Conservation (phyloP, 2,888 invertebrate genomes). For the Heliconius hortense region DNA sequence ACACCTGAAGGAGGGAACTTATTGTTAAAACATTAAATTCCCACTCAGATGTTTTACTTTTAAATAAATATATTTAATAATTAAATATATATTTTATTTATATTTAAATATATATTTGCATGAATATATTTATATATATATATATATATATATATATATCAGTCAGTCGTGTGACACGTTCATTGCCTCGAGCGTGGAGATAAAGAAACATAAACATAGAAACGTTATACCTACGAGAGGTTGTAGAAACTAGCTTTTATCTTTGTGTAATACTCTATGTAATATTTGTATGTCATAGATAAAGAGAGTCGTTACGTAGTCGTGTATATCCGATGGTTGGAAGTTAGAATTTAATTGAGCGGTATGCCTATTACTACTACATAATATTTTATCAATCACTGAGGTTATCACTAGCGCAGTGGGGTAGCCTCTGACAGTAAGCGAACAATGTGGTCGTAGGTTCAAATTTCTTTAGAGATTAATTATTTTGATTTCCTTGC, state of each 20-base stretch:
- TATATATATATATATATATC: too few species aligned
- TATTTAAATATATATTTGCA: too few species aligned
- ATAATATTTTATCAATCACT: too few species aligned
- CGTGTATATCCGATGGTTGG: not conserved
- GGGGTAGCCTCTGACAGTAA: not conserved
- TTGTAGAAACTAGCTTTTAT: not conserved
- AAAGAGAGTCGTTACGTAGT: not conserved
- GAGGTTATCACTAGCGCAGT: not conserved
- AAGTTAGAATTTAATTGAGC: not conserved
- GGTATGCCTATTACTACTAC: not conserved
- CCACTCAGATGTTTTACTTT: too few species aligned
- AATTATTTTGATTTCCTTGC: too few species aligned
- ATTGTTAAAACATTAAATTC: too few species aligned
- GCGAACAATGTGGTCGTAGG: too few species aligned
- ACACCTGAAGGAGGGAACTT: too few species aligned
- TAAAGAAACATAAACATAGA: constrained; percentile 12
- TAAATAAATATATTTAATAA: too few species aligned
- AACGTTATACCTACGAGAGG: not conserved
- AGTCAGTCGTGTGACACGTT: constrained; percentile 15
- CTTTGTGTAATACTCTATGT: not conserved
- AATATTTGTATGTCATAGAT: not conserved
- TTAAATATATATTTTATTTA: too few species aligned
- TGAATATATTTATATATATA: too few species aligned
- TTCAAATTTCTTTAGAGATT: too few species aligned
- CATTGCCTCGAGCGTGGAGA: constrained; percentile 19